Conservation (phyloP, 1,140 invertebrate genomes). For the Aphidius gifuensis region DNA sequence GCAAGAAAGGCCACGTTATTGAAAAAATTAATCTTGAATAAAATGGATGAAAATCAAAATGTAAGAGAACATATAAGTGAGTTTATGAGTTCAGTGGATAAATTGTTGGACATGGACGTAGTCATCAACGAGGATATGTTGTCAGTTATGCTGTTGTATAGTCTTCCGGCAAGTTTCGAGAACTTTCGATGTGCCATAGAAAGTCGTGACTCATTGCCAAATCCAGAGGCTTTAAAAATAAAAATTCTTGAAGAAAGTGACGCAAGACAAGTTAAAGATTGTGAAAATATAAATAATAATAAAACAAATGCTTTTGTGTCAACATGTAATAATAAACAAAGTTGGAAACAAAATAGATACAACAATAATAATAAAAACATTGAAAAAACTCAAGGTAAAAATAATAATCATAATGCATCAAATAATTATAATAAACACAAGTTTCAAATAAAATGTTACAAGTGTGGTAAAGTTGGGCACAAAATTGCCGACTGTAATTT, state of each 20-base stretch:
- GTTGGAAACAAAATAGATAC: background rate
- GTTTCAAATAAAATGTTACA: background rate
- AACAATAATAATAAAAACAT: background rate
- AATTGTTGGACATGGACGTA: too few species aligned
- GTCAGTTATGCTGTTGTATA: too few species aligned
- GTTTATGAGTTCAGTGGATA: too few species aligned
- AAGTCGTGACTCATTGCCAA: slow-evolving; percentile 33
- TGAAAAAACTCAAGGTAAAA: background rate
- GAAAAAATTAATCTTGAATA: too few species aligned
- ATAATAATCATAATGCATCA: too few species aligned
- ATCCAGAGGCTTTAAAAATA: slow-evolving; percentile 32
- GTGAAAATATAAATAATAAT: background rate
- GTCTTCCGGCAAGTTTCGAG: too few species aligned
- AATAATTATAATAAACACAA: too few species aligned
- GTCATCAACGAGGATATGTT: too few species aligned
- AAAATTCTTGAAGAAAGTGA: slow-evolving; percentile 41
- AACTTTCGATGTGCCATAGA: too few species aligned
- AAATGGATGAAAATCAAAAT: too few species aligned
- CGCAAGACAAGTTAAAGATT: slow-evolving; percentile 15
- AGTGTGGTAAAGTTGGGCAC: background rate
- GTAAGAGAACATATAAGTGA: too few species aligned
- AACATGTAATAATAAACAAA: background rate
- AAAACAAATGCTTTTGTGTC: slow-evolving; percentile 8
- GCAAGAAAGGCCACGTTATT: too few species aligned
- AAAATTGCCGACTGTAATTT: background rate